Percentiles rank a stretch among this genome's conserved stretches.
These are phyloP conservation scores for Enteromius thamalakanensis DNA, from an alignment of 2,797 vertebrate species.

Conservation along the genomic window DNA sequence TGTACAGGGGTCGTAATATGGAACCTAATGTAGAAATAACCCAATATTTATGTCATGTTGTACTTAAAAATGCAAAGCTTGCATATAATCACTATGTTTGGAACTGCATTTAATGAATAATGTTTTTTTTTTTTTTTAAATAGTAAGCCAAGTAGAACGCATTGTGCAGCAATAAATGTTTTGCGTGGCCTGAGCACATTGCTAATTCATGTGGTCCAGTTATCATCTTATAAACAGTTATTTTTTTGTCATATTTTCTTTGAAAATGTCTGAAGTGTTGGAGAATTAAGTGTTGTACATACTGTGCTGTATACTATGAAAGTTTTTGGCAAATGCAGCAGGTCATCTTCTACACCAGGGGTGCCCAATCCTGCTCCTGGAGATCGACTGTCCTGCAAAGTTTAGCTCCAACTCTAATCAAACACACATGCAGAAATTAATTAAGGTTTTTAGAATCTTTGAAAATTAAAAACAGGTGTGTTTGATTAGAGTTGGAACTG, in stretches of 20 bases:
- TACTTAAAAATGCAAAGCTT: background rate
- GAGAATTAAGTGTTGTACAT: background rate
- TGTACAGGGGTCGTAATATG: conserved; percentile 26
- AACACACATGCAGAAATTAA: no score
- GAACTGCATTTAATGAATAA: background rate
- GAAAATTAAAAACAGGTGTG: no score
- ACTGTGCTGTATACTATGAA: background rate
- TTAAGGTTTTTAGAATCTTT: no score
- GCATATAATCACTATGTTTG: background rate
- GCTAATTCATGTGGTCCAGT: background rate
- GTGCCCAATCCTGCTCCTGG: no score
- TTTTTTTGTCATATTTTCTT: background rate
- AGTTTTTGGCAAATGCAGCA: background rate
- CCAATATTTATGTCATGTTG: conserved; percentile 15
- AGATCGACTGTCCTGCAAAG: background rate
- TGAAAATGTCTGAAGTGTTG: background rate
- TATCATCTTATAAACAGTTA: background rate
- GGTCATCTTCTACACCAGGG: background rate
- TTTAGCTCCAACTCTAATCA: no score
- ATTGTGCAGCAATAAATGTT: conserved; percentile 13
- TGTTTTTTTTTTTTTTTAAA: background rate
- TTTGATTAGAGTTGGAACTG: no score
- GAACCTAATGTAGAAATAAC: conserved; percentile 40
- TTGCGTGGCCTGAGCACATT: background rate
- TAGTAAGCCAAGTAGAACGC: background rate